A percentile compares a stretch with the other conserved stretches of the same genome.
These are phyloP conservation scores for Semicossyphus pulcher DNA, from an alignment of 2,113 vertebrate genomes.

Conservation along the genomic window DNA sequence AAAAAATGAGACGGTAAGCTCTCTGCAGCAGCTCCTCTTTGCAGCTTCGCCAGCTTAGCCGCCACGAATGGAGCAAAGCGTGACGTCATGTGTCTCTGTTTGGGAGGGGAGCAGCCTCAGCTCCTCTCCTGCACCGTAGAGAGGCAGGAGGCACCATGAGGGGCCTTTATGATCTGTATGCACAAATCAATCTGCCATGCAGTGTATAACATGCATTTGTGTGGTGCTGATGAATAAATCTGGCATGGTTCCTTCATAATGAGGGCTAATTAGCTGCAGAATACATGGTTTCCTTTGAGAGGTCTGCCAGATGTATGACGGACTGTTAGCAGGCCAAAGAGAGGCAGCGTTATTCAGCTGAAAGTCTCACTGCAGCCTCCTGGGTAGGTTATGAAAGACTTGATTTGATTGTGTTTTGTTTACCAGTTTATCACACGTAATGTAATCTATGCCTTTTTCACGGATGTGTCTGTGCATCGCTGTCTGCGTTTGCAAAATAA, in stretches of 20 bases:
- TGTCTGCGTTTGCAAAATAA: no score
- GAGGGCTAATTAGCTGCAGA: conserved; percentile 58
- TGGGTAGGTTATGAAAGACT: conserved; percentile 66
- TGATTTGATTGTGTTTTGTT: background rate
- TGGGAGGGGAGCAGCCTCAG: conserved; percentile 77
- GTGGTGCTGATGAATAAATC: conserved; percentile 48
- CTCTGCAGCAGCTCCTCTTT: conserved; percentile 17
- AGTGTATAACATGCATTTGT: conserved; percentile 46
- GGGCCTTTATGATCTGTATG: conserved; percentile 61
- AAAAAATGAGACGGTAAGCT: background rate
- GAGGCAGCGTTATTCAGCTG: conserved; percentile 62
- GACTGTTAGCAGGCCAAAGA: conserved; percentile 69
- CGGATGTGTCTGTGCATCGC: no score
- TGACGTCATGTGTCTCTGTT: conserved; percentile 77
- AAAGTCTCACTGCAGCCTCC: conserved; percentile 53
- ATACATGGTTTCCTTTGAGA: conserved; percentile 65
- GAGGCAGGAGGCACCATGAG: conserved; percentile 47
- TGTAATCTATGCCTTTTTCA: no score
- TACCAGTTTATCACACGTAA: background rate
- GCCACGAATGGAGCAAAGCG: conserved; percentile 60
- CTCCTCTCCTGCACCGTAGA: conserved; percentile 66
- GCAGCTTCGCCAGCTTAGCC: conserved; percentile 9
- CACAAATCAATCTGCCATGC: conserved; percentile 36
- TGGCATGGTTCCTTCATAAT: conserved; percentile 29
- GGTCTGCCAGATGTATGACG: conserved; percentile 64